Base-by-base conservation (phyloP, 2,113 vertebrate genomes). In the Ailuropoda melanoleuca region DNA sequence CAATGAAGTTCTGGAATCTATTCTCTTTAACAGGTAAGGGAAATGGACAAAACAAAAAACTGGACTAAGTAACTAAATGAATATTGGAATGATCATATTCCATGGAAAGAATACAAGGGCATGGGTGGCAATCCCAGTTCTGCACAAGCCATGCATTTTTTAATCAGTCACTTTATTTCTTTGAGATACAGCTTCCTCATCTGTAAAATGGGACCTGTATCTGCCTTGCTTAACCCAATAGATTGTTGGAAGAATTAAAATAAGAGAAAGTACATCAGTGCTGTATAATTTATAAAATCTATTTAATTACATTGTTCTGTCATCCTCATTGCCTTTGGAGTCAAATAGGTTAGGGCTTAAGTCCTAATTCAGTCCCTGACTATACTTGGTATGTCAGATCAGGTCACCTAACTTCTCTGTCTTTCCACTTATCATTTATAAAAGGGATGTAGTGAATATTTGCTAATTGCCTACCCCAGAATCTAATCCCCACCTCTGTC, bases 21-120 rank as follows among this genome's bases (percentile, higher is more conserved):
- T 93, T 92, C 58, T 92, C 83, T 90, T 93, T 87, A 96, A 77
- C 90, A 97, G 93, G 97, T 98, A 93, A 97, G 72, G 88, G 48
- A 93, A 80, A 72, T 29, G 24, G 1, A 11, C 66, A 46, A 86
- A 60, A 31, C 14, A 21, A 23, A 66, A 37, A 83, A 48, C 8
- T 56, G n/a, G 15, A 39, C n/a, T 96, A 18, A 56, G n/a, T 81
- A 87, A 91, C 56, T 48, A 29, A 62, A 82, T 10, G 2, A 75
- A 81, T 82, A 50, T 43, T 58, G 37, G 18, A 82, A 86, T 13
- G 5, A 68, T 39, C 6, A 0, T 26, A 23, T n/a, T 70, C 18
- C 3, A 48, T 18, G 31, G 81, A 95, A 88, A 89, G 34, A 81
- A 17, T 24, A 56, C 0, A 2, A 10, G 19, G 13, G 4, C 26